Evolutionary conservation across 2,888 invertebrate genomes (phyloP).

Genomic region (Mythimna loreyi): DNA sequence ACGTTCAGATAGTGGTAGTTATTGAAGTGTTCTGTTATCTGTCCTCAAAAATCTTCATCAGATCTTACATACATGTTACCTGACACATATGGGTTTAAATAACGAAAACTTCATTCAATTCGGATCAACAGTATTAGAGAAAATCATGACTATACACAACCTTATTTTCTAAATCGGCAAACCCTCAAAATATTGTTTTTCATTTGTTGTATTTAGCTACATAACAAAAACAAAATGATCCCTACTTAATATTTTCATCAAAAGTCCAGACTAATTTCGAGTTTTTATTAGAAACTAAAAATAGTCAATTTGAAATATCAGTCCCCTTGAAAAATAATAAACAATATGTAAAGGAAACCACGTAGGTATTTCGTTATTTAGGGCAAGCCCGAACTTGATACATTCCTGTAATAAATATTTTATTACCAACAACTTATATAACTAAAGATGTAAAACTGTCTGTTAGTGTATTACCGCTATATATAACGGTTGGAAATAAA

Average conservation of each 20-base stretch:
- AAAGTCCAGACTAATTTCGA: neutral
- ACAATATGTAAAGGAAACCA: neutral
- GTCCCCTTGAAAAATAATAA: neutral
- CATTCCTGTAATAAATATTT: neutral
- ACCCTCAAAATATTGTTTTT: neutral
- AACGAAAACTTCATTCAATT: too few species aligned
- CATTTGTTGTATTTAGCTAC: neutral
- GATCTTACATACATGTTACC: too few species aligned
- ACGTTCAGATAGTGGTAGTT: too few species aligned
- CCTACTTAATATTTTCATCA: neutral
- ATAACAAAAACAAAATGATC: too few species aligned
- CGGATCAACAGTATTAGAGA: too few species aligned
- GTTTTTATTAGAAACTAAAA: slow-evolving; percentile 15
- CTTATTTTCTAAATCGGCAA: too few species aligned
- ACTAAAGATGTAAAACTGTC: neutral
- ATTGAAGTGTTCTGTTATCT: too few species aligned
- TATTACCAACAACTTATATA: neutral
- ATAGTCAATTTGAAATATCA: neutral
- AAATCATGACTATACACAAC: too few species aligned
- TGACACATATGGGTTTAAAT: too few species aligned
- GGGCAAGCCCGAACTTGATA: neutral
- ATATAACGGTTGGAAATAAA: too few species aligned
- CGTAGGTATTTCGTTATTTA: slow-evolving; percentile 7
- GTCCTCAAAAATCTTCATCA: too few species aligned
- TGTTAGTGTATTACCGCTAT: neutral